Percentiles rank a stretch among this genome's conserved stretches.
These are phyloP conservation scores for Xenopus laevis DNA, from an alignment of 2,113 vertebrate species.

Conservation along the genomic window DNA sequence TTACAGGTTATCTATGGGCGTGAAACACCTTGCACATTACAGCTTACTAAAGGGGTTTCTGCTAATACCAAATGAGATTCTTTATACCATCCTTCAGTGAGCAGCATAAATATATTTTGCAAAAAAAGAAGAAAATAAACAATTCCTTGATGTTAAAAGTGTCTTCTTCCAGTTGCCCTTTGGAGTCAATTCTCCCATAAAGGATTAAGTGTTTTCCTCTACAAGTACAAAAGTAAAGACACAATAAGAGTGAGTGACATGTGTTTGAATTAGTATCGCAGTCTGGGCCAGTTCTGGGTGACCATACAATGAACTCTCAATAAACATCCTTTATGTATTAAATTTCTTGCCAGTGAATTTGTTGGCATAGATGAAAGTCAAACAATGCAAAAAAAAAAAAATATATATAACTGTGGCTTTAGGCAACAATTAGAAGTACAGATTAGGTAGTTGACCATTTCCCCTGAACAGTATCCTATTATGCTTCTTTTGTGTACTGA, in stretches of 20 bases:
- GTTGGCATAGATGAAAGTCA: neutral
- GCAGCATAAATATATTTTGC: too few relatives aligned
- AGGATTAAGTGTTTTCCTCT: neutral
- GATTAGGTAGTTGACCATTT: neutral
- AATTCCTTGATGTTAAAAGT: too few relatives aligned
- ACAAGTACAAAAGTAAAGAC: neutral
- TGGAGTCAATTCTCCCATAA: neutral
- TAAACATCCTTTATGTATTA: neutral
- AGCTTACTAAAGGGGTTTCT: too few relatives aligned
- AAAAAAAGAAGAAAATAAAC: too few relatives aligned
- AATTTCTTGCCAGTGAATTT: neutral
- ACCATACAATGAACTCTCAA: slow-evolving; percentile 1
- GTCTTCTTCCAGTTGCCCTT: too few relatives aligned
- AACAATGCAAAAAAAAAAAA: neutral
- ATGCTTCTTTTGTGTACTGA: neutral
- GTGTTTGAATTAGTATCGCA: neutral
- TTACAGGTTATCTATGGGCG: too few relatives aligned
- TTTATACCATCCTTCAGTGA: too few relatives aligned
- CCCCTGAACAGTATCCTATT: neutral
- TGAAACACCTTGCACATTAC: too few relatives aligned
- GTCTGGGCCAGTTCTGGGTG: neutral
- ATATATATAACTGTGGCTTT: slow-evolving; percentile 2
- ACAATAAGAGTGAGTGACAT: neutral
- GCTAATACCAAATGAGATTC: too few relatives aligned
- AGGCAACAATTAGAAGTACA: slow-evolving; percentile 2